These are phyloP conservation scores for Drosophila paramelanica DNA, from an alignment of 2,888 invertebrate genomes.

Conservation along the genomic window DNA sequence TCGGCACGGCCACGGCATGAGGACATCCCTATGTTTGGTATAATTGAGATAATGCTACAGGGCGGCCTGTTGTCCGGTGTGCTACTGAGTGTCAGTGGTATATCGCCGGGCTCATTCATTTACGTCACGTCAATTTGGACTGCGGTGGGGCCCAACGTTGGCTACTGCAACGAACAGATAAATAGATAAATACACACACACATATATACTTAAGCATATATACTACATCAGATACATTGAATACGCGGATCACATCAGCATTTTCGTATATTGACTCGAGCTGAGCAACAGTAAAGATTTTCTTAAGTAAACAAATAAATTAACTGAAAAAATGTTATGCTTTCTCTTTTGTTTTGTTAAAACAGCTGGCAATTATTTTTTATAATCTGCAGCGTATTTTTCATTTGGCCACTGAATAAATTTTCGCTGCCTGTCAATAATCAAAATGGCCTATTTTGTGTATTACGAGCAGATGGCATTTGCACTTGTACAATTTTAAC, in stretches of 20 bases:
- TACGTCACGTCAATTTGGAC: slow-evolving; percentile 70
- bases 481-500: slow-evolving; percentile 3
- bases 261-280: slow-evolving; percentile 40
- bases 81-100: slow-evolving; percentile 81
- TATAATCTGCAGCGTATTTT: slow-evolving; percentile 34
- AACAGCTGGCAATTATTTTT: slow-evolving; percentile 46
- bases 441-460: slow-evolving; percentile 15
- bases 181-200: background rate
- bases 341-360: slow-evolving; percentile 25
- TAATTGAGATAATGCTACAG: slow-evolving; percentile 89
- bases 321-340: slow-evolving; percentile 32
- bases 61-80: slow-evolving; percentile 86
- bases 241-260: slow-evolving; percentile 36
- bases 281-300: slow-evolving; percentile 27
- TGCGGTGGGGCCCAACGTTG: slow-evolving; percentile 42
- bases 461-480: slow-evolving; percentile 1
- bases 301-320: slow-evolving; percentile 69
- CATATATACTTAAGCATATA: slow-evolving; percentile 3
- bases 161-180: slow-evolving; percentile 64
- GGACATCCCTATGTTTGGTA: slow-evolving; percentile 89
- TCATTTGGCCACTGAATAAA: slow-evolving; percentile 19
- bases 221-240: slow-evolving; percentile 19
- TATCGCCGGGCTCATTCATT: slow-evolving; percentile 85
- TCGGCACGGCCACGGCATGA: slow-evolving; percentile 93
- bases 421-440: slow-evolving; percentile 40